Base-by-base conservation (phyloP, 2,797 vertebrate species). In the Sebastes cheni region DNA sequence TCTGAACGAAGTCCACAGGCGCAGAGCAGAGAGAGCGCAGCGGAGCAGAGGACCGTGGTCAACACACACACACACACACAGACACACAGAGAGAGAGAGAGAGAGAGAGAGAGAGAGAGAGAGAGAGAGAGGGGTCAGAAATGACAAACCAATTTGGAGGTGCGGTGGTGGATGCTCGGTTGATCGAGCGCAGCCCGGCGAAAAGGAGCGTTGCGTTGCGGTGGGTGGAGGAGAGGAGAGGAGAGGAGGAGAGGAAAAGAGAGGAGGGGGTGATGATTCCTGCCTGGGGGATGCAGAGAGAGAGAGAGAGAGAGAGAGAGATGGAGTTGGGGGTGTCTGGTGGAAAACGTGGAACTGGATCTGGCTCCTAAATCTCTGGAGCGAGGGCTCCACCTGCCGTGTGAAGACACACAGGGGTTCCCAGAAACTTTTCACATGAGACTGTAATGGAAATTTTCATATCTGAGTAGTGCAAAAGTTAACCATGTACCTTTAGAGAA, bases 121-220 rank as follows among this genome's bases (percentile, higher is more conserved):
- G 66, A 55, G 70, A 68, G 87, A 67, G 90, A 74, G 88, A 74
- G 88, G 91, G 94, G 91, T 93, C 91, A 91, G 90, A 94, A 93
- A 96, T 95, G 95, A 96, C 94, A 95, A 95, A 95, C 93, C 94
- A 95, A 95, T 95, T 95, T 94, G 89, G 90, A 94, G 92, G 84
- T 69, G 90, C 84, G 83, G 90, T 92, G 91, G 92, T 92, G 90
- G 92, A 94, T 86, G 92, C 91, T 93, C 86, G 88, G 89, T 79
- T 88, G 91, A 91, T 90, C 79, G 89, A 91, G 91, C 79, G 78
- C 87, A 88, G 87, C 75, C 89, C 87, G 83, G 86, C 80, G 80
- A 86, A 86, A 84, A 79, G 85, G 85, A 90, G 92, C 88, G 80
- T 50, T 80, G 86, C 84, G 84, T 82, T 84, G 91, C 90, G 78